These are phyloP conservation scores for Limnephilus auricula DNA, from an alignment of 2,888 invertebrate genomes.

Conservation along the genomic window DNA sequence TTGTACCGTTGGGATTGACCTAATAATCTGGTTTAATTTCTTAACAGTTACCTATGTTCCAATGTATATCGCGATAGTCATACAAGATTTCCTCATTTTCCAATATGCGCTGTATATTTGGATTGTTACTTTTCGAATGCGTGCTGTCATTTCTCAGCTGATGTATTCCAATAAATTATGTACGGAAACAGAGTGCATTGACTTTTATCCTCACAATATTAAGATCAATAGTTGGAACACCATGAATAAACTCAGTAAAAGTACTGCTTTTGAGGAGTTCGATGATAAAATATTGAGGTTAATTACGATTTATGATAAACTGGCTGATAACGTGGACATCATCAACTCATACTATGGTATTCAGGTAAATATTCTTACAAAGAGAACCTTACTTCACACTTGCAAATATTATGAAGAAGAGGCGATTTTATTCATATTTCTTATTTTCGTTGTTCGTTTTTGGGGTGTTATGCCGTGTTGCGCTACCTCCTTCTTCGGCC, in stretches of 20 bases:
- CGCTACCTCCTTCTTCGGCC: no score
- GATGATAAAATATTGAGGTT: background rate
- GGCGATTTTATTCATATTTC: background rate
- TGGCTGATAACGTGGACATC: conserved; percentile 41
- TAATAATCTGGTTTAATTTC: background rate
- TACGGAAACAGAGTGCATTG: background rate
- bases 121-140: conserved; percentile 28
- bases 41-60: background rate
- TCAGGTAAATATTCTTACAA: conserved; percentile 30
- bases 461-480: no score
- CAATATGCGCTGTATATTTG: conserved; percentile 31
- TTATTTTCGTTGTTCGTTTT: no score
- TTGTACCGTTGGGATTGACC: background rate
- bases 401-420: background rate
- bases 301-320: conserved; percentile 50
- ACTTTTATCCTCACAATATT: conserved; percentile 14
- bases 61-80: background rate
- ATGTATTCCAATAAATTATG: background rate
- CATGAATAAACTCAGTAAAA: background rate
- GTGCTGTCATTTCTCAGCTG: background rate
- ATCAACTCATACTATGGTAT: conserved; percentile 49
- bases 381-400: background rate
- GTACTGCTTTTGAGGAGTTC: background rate
- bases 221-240: conserved; percentile 12
- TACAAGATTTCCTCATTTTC: conserved; percentile 4